Evolutionary conservation across 2,113 vertebrate species (phyloP).

Genomic region (Chiloscyllium plagiosum): DNA sequence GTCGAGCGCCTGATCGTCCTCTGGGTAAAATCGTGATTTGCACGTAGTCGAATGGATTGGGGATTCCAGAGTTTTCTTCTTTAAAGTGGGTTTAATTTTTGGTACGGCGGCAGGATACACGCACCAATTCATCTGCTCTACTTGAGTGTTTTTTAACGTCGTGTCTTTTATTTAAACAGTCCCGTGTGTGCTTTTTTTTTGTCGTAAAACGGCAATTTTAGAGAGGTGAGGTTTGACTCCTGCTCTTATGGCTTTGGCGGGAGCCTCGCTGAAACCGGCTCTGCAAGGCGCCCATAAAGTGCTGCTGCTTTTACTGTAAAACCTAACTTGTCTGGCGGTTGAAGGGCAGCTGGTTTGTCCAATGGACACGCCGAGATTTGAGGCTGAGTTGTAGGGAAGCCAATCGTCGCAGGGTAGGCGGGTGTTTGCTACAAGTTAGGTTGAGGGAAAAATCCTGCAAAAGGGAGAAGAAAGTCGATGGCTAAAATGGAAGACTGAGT

Average conservation of each 20-base stretch:
- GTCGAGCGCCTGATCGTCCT: too few relatives aligned
- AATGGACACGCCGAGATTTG: background rate
- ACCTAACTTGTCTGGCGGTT: background rate
- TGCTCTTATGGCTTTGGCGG: background rate
- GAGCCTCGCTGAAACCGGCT: background rate
- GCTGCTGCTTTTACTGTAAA: background rate
- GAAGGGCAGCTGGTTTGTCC: background rate
- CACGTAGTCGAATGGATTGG: too few relatives aligned
- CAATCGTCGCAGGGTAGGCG: background rate
- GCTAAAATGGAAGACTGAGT: slow-evolving; percentile 9
- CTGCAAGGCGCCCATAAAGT: background rate
- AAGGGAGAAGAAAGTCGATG: slow-evolving; percentile 19
- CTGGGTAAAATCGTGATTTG: background rate
- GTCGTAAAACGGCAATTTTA: background rate
- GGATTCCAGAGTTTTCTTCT: background rate
- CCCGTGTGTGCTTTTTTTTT: too few relatives aligned
- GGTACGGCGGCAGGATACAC: slow-evolving; percentile 13
- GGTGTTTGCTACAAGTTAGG: background rate
- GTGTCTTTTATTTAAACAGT: background rate
- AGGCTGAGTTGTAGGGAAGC: background rate
- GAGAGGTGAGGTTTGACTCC: background rate
- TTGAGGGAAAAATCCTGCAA: slow-evolving; percentile 18
- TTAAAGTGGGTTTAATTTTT: background rate
- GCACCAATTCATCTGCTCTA: background rate
- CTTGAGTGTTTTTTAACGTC: background rate